Evolutionary conservation across 2,113 vertebrate species (phyloP), one percentile per base, ranked within the genome.

Genomic region (Nerophis lumbriciformis): DNA sequence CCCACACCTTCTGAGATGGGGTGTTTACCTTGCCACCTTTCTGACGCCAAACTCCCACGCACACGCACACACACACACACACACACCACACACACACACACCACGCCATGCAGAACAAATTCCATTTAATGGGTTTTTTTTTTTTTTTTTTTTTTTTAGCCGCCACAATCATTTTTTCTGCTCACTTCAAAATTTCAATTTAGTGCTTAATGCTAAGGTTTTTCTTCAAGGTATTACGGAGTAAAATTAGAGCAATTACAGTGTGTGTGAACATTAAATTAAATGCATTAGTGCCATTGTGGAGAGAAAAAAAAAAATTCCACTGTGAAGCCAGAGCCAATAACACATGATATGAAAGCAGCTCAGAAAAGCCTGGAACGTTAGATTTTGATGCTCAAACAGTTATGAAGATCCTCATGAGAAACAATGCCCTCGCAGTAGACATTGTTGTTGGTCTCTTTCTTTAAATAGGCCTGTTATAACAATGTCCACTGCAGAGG

Each of bases 101-200:
- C 28, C 28, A 28, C 28, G 92, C 59, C 80, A 92, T 93, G 93
- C 94, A 94, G 94, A 95, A 92, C 94, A 97, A 96, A 98, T 97
- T 94, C 95, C 92, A 93, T 94, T 94, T 95, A 95, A 95, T 95
- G 94, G 93, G 90, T 90, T 93, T 92, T 4, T 28, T 28, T 28
- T 28, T 28, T 28, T 28, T 28, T 28, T 28, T 28, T 28, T 28
- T 28, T 28, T 28, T 90, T 89, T 92, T 90, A 87, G 87, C 89
- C 89, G 92, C 92, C 89, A 89, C 88, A 93, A 91, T 92, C 91
- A 90, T 92, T 95, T 92, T 91, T 87, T 91, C 88, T 88, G 88
- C 93, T 93, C 92, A 88, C 91, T 92, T 93, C 91, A 92, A 93
- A 94, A 92, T 93, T 95, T 94, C 94, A 96, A 93, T 95, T 95